Conservation (phyloP, 2,888 invertebrate species). For the Acleris sparsana region DNA sequence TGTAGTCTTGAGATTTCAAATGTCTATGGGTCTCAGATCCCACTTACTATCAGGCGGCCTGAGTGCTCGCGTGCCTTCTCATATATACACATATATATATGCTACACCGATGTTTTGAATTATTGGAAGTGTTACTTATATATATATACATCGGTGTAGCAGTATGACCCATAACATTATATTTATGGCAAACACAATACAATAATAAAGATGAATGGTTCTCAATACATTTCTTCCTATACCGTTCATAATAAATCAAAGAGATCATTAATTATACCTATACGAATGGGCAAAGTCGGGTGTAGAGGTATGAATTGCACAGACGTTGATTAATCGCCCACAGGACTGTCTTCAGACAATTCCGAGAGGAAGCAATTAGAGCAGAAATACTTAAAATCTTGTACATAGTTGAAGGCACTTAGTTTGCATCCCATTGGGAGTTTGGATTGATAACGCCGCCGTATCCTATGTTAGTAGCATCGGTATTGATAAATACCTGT, state of each 20-base stretch:
- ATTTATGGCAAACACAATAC: slow-evolving; percentile 27
- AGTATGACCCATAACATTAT: slow-evolving; percentile 20
- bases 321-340: slow-evolving; percentile 46
- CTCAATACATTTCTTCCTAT: slow-evolving; percentile 48
- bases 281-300: slow-evolving; percentile 43
- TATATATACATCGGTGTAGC: too few species aligned
- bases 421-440: neutral
- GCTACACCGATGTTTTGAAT: too few species aligned
- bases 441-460: too few species aligned
- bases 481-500: too few species aligned
- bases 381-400: slow-evolving; percentile 10
- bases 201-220: slow-evolving; percentile 38
- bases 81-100: too few species aligned
- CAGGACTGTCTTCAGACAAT: slow-evolving; percentile 34
- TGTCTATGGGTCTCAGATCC: too few species aligned
- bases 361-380: slow-evolving; percentile 27
- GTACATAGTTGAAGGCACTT: neutral
- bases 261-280: slow-evolving; percentile 57
- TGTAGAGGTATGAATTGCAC: slow-evolving; percentile 45
- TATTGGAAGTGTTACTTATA: too few species aligned
- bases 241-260: slow-evolving; percentile 56
- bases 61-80: too few species aligned
- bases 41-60: too few species aligned
- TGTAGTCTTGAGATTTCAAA: too few species aligned
- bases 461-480: too few species aligned